A percentile compares a stretch with the other conserved stretches of the same genome.
These are phyloP conservation scores for Drosophila paramelanica DNA, from an alignment of 2,888 invertebrate species.

Conservation along the genomic window DNA sequence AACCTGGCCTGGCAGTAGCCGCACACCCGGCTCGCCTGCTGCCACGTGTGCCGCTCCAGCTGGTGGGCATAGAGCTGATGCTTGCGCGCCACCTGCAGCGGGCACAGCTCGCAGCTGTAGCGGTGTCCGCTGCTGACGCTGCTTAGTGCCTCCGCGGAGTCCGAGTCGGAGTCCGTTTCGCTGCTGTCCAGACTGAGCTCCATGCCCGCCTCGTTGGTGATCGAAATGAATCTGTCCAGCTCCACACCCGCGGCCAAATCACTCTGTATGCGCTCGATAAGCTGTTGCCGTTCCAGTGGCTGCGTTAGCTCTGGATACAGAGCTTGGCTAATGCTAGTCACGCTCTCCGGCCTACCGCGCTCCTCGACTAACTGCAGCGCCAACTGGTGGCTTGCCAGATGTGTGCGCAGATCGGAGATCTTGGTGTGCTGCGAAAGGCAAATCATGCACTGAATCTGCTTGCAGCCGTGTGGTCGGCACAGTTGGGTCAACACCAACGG, in stretches of 20 bases:
- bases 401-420: constrained; percentile 78
- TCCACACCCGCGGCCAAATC: constrained; percentile 60
- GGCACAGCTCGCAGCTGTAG: constrained; percentile 79
- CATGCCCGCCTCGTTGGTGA: constrained; percentile 82
- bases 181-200: constrained; percentile 82
- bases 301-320: constrained; percentile 73
- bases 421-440: constrained; percentile 81
- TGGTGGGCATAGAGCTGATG: constrained; percentile 82
- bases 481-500: constrained; percentile 57
- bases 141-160: constrained; percentile 22
- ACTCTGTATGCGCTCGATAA: constrained; percentile 64
- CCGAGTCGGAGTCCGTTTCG: constrained; percentile 69
- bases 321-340: constrained; percentile 55
- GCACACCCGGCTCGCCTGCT: constrained; percentile 86
- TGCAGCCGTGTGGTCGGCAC: constrained; percentile 82
- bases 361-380: constrained; percentile 51
- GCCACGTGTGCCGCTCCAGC: constrained; percentile 78
- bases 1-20: constrained; percentile 86
- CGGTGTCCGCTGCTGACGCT: neutral
- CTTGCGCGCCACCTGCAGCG: constrained; percentile 71
- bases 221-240: constrained; percentile 81
- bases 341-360: constrained; percentile 32
- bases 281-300: constrained; percentile 40
- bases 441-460: constrained; percentile 84
- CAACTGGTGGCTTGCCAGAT: constrained; percentile 75